Evolutionary conservation across 1,140 invertebrate genomes (phyloP).

Genomic region (Bombus sibiricus): DNA sequence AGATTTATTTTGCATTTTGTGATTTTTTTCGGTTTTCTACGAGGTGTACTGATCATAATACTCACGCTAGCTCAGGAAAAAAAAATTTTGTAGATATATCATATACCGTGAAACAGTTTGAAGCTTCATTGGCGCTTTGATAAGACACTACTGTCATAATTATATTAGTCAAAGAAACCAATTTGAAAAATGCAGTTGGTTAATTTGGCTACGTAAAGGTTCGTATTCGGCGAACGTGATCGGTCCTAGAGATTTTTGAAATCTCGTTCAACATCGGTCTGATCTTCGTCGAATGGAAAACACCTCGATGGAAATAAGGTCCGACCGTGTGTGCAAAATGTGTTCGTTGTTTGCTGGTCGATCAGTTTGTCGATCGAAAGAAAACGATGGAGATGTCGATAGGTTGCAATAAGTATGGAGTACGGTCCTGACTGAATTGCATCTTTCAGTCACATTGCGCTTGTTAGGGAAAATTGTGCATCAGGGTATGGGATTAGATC

Average conservation of each 20-base stretch:
- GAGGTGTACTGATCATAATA: no score
- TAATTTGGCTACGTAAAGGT: not conserved
- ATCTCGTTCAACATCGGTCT: not conserved
- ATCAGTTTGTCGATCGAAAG: not conserved
- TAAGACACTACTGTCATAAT: no score
- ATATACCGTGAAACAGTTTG: no score
- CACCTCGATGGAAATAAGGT: not conserved
- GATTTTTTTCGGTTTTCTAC: no score
- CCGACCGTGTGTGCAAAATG: no score
- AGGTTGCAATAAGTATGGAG: not conserved
- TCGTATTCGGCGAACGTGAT: not conserved
- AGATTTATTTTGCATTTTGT: no score
- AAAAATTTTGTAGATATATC: no score
- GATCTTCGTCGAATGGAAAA: not conserved
- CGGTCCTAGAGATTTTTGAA: not conserved
- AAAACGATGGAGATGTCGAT: not conserved
- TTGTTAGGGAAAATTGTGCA: conserved; percentile 2
- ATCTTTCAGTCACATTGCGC: conserved; percentile 11
- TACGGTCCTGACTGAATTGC: not conserved
- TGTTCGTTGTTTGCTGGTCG: not conserved
- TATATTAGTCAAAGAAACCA: no score
- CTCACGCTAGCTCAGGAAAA: no score
- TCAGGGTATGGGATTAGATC: not conserved
- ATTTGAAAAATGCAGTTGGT: not conserved
- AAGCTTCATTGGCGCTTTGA: no score